Conservation (phyloP, 1,140 invertebrate species). For the Mya arenaria region DNA sequence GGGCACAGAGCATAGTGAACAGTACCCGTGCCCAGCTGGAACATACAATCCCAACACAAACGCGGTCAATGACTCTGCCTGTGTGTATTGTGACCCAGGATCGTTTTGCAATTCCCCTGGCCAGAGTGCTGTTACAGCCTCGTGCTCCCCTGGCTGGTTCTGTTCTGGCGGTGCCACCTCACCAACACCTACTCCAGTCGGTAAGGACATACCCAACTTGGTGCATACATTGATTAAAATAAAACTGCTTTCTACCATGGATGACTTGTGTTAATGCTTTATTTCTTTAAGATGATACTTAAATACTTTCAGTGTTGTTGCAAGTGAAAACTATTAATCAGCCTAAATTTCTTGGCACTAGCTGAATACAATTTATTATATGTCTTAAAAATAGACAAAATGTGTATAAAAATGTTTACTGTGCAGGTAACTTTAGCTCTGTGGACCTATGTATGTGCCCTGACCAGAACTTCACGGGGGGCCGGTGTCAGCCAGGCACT, state of each 20-base stretch:
- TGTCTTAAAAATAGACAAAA: too few relatives aligned
- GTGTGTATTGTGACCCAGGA: conserved; percentile 73
- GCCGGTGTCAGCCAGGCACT: conserved; percentile 75
- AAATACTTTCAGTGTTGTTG: too few relatives aligned
- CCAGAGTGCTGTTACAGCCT: conserved; percentile 62
- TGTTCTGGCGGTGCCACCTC: conserved; percentile 73
- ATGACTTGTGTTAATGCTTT: too few relatives aligned
- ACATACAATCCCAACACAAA: conserved; percentile 72
- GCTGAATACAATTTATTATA: too few relatives aligned
- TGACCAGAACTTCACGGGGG: conserved; percentile 74
- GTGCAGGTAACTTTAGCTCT: conserved; percentile 73
- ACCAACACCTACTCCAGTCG: conserved; percentile 68
- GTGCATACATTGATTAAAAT: too few relatives aligned
- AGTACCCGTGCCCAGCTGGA: conserved; percentile 73
- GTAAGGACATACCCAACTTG: too few relatives aligned
- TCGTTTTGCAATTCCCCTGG: conserved; percentile 70
- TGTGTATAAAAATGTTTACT: too few relatives aligned
- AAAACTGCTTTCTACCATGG: too few relatives aligned
- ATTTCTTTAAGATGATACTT: not conserved
- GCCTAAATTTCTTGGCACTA: too few relatives aligned
- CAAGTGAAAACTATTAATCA: too few relatives aligned
- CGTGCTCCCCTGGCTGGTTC: conserved; percentile 77
- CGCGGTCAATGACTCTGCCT: conserved; percentile 61
- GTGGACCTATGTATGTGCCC: conserved; percentile 76
- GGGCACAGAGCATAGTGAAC: conserved; percentile 68